Base-by-base conservation (phyloP, 2,888 invertebrate species). In the Tethea ocularis region DNA sequence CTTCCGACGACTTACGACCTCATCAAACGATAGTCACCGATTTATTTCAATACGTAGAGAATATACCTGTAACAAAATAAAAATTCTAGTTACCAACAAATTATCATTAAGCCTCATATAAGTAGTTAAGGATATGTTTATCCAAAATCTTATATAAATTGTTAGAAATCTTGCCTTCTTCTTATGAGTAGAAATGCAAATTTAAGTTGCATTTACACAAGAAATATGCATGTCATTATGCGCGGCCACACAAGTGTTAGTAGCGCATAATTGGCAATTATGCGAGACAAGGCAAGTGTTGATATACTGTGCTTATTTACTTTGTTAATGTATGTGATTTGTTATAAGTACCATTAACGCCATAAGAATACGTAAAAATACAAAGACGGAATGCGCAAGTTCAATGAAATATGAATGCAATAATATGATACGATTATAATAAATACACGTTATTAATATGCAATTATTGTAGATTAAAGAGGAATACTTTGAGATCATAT, bases 261-360 rank as follows among this genome's bases (percentile, higher is more conserved):
- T 26, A 20, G 20, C 57, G 29, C 54, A 64, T 68, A 68, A 68
- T 63, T 63, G 64, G 13, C 66, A 66, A 68, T 64, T 68, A 68
- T 59, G 53, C 52, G 55, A 66, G 62, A 57, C 57, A 59, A 63
- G 38, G 51, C 60, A 46, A 20, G 17, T 46, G 59, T 29, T 52
- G 62, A 53, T 61, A 59, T 61, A 63, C 60, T 63, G 58, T 63
- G 59, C 61, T 61, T 59, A 61, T 67, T 61, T 60, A 58, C 58
- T 26, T 46, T 52, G 61, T 11, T 57, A 61, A 60, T 46, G 46
- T 46, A 53, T 57, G 57, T 56, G 17, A 29, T 26, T 20, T 46
- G 46, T 46, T 46, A 46, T 10, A 33, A 33, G 33, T 33, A 46
- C 15, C 20, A 20, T 46, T 20, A 10, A n/a, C 46, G 38, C 36